These are phyloP conservation scores for Sebastes kiyomatsui DNA, from an alignment of 2,797 vertebrate species.

Conservation along the genomic window DNA sequence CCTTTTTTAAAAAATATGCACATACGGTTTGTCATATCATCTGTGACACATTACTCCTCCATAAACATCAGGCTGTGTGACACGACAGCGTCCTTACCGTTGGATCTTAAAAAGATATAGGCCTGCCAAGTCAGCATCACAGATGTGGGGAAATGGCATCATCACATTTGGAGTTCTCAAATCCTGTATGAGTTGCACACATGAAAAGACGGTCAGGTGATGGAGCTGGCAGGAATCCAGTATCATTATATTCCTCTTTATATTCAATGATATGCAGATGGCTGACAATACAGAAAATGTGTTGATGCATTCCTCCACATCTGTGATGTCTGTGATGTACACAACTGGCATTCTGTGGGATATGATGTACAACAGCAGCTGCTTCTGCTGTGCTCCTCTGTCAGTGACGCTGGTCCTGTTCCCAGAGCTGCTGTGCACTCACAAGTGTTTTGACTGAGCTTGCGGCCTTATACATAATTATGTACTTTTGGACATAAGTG, in stretches of 20 bases:
- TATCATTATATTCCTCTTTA: slow-evolving; percentile 17
- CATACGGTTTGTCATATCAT: slow-evolving; percentile 3
- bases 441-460: slow-evolving; percentile 22
- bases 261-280: slow-evolving; percentile 43
- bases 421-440: not conserved
- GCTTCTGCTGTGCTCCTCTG: not conserved
- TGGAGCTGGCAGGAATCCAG: not conserved
- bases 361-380: not conserved
- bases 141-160: not conserved
- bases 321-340: slow-evolving; percentile 11
- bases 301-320: slow-evolving; percentile 25
- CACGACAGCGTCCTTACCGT: not conserved
- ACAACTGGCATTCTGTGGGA: not conserved
- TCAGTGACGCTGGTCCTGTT: not conserved
- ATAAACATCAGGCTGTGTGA: not conserved
- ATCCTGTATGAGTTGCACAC: slow-evolving; percentile 3
- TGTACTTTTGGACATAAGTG: slow-evolving; percentile 22
- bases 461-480: slow-evolving; percentile 26
- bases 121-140: slow-evolving; percentile 14
- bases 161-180: slow-evolving; percentile 23
- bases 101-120: slow-evolving; percentile 4
- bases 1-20: not conserved
- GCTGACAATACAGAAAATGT: slow-evolving; percentile 28
- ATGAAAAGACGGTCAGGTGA: slow-evolving; percentile 14
- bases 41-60: not conserved